These are phyloP conservation scores for Epicampocera succincta DNA, from an alignment of 2,888 invertebrate species.

Conservation along the genomic window DNA sequence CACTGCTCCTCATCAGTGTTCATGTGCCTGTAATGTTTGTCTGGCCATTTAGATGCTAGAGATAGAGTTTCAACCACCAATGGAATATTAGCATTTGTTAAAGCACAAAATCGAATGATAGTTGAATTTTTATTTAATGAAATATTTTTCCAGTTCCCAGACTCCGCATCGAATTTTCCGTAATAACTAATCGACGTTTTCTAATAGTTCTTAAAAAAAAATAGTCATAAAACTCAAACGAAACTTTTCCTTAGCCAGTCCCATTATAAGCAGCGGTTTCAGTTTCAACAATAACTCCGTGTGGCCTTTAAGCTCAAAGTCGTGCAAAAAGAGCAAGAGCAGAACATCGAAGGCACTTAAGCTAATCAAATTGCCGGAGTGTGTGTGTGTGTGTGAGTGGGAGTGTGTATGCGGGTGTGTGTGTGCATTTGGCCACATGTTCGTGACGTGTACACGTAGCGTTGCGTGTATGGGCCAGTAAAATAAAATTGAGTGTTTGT, in stretches of 20 bases:
- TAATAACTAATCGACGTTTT: no score
- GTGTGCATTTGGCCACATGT: not conserved
- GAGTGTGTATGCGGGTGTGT: not conserved
- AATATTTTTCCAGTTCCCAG: no score
- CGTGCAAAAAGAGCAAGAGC: constrained; percentile 9
- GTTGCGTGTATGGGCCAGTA: constrained; percentile 8
- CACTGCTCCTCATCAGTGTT: no score
- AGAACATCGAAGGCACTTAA: constrained; percentile 48
- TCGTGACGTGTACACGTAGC: not conserved
- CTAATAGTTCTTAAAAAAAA: no score
- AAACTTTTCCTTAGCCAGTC: not conserved
- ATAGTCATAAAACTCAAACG: not conserved
- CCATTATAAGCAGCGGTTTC: not conserved
- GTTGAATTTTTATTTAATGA: no score
- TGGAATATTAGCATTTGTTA: no score
- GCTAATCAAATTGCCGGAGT: constrained; percentile 39
- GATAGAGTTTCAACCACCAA: no score
- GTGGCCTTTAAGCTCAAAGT: constrained; percentile 2
- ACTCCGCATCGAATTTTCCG: no score
- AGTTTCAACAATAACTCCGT: constrained; percentile 2
- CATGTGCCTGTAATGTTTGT: no score
- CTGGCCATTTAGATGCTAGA: no score
- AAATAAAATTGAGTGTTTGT: not conserved
- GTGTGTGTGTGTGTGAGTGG: not conserved
- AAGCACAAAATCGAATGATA: no score